Evolutionary conservation across 2,113 vertebrate genomes (phyloP).

Genomic region (Microcebus lehilahytsara): DNA sequence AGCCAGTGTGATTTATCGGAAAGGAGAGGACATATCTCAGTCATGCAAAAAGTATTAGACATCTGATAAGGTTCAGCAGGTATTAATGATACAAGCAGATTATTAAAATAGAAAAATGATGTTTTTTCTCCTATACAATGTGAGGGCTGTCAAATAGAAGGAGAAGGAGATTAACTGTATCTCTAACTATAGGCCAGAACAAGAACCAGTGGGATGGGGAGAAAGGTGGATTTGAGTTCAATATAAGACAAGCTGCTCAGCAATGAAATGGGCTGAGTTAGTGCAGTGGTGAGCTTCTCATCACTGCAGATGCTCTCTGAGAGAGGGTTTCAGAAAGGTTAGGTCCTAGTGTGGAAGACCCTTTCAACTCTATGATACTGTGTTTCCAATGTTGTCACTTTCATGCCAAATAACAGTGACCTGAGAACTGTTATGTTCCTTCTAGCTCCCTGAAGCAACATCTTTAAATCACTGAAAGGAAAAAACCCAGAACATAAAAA

Average conservation of each 20-base stretch:
- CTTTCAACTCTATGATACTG: background rate
- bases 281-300: too few species aligned
- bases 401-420: background rate
- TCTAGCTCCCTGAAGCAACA: background rate
- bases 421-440: background rate
- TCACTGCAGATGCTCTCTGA: background rate
- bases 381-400: background rate
- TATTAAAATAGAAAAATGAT: slow-evolving; percentile 37
- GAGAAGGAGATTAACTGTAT: background rate
- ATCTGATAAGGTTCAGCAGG: background rate
- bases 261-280: background rate
- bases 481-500: background rate
- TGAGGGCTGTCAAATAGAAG: background rate
- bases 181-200: background rate
- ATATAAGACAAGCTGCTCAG: background rate
- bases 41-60: background rate
- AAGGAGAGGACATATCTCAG: background rate
- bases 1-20: background rate
- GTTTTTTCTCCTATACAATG: background rate
- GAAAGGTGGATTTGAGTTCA: background rate
- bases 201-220: background rate
- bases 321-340: background rate
- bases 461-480: too few species aligned
- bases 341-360: background rate
- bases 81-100: background rate